A percentile compares a stretch with the other conserved stretches of the same genome.
Conservation (phyloP, 2,888 invertebrate genomes). For the Drosophila bunnanda region DNA sequence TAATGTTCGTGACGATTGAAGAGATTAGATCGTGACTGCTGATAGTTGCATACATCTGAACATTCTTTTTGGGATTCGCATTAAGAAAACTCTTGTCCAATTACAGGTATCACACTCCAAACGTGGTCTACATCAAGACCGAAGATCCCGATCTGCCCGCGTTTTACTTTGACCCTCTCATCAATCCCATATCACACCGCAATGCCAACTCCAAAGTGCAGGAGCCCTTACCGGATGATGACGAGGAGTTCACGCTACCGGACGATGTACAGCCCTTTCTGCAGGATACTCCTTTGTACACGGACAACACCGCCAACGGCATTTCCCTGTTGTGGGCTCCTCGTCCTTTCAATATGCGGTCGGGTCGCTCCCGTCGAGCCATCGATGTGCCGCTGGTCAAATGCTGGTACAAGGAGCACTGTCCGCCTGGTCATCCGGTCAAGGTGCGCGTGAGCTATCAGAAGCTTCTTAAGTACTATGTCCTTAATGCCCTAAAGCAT, state of each 20-base stretch:
- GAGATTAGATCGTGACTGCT: slow-evolving; percentile 85
- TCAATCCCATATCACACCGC: slow-evolving; percentile 99
- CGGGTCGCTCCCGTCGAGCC: slow-evolving; percentile 96
- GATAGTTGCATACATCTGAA: slow-evolving; percentile 86
- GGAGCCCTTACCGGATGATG: slow-evolving; percentile 96
- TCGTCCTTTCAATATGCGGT: slow-evolving; percentile 98
- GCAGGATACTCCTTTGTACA: slow-evolving; percentile 97
- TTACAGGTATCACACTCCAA: slow-evolving; percentile 98
- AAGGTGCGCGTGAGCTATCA: slow-evolving; percentile 99
- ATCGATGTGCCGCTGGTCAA: slow-evolving; percentile 99
- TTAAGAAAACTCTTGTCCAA: neutral
- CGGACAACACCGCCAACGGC: slow-evolving; percentile 99
- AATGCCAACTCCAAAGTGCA: slow-evolving; percentile 91
- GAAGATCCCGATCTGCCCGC: slow-evolving; percentile 99
- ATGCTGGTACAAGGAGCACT: slow-evolving; percentile 98
- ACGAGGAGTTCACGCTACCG: slow-evolving; percentile 96
- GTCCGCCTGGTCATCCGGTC: slow-evolving; percentile 98
- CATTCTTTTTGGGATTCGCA: neutral
- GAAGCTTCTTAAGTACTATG: slow-evolving; percentile 98
- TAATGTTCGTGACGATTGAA: slow-evolving; percentile 84
- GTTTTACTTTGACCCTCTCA: slow-evolving; percentile 99
- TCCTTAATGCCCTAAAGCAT: slow-evolving; percentile 98
- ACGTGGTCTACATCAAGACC: slow-evolving; percentile 99
- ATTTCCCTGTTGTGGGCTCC: slow-evolving; percentile 99
- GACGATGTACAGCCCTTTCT: slow-evolving; percentile 96